phyloP scores from a whole-genome alignment of 2,888 invertebrate genomes.

The Stenoptilia bipunctidactyla region DNA sequence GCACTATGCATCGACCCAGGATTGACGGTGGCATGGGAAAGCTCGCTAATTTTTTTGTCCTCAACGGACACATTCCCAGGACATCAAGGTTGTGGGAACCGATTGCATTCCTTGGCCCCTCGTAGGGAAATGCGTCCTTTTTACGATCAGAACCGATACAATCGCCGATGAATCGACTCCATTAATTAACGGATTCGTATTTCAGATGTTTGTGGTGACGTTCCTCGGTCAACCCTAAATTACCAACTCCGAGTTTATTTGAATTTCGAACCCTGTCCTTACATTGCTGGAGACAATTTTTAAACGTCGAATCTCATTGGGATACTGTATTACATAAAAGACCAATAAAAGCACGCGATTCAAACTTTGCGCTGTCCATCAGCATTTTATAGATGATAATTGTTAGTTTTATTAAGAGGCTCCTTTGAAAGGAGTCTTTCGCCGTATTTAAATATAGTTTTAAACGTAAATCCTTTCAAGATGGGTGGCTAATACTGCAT shows the following conservation, averaged over 20 bases:
- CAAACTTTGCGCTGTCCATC: neutral
- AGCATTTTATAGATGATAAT: constrained; percentile 55
- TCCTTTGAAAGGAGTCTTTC: constrained; percentile 24
- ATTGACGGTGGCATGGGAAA: constrained; percentile 58
- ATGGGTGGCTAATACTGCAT: constrained; percentile 47
- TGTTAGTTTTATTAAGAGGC: constrained; percentile 45
- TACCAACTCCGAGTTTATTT: constrained; percentile 20
- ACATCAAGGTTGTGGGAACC: constrained; percentile 64
- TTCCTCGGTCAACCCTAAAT: constrained; percentile 33
- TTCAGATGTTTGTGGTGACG: constrained; percentile 39
- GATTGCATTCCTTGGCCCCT: constrained; percentile 43
- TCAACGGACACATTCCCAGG: constrained; percentile 36
- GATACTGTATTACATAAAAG: neutral
- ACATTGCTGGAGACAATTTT: neutral
- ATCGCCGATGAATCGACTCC: constrained; percentile 53
- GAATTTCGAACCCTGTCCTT: neutral
- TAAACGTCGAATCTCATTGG: too few relatives aligned
- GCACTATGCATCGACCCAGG: constrained; percentile 31
- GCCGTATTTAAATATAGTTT: constrained; percentile 33
- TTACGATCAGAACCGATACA: constrained; percentile 47
- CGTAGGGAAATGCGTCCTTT: constrained; percentile 53
- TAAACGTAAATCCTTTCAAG: constrained; percentile 25
- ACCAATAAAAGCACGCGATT: neutral
- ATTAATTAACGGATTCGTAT: constrained; percentile 44
- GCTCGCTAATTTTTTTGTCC: constrained; percentile 59